phyloP scores from a whole-genome alignment of 30 jellyfish, hydroid and myxozoan genomes.

The Phacellophora camtschatica region DNA sequence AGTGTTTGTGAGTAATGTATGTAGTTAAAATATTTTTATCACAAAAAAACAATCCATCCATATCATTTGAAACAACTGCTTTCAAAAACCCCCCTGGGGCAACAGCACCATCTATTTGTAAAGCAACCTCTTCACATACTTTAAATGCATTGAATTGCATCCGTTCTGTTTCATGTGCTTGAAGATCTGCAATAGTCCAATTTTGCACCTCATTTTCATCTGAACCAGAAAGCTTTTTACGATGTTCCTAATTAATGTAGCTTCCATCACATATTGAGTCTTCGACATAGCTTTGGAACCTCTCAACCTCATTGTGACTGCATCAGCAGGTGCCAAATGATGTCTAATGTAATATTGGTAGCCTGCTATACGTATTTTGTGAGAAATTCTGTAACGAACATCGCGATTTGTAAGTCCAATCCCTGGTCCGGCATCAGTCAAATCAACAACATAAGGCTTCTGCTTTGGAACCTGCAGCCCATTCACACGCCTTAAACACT shows the following conservation, averaged over 20 bases:
- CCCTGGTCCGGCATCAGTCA: slow-evolving; percentile 71
- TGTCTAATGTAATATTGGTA: slow-evolving; percentile 34
- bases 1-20: neutral
- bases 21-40: neutral
- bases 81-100: slow-evolving; percentile 43
- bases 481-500: neutral
- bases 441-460: slow-evolving; percentile 49
- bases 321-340: slow-evolving; percentile 67
- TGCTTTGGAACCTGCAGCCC: slow-evolving; percentile 25
- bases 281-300: slow-evolving; percentile 33
- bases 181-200: slow-evolving; percentile 14
- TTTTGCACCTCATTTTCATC: neutral
- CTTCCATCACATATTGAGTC: slow-evolving; percentile 5
- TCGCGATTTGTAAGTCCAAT: slow-evolving; percentile 56
- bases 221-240: neutral
- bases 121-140: slow-evolving; percentile 37
- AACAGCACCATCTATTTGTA: slow-evolving; percentile 19
- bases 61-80: neutral
- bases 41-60: slow-evolving; percentile 16
- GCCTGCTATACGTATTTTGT: slow-evolving; percentile 10
- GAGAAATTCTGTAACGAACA: slow-evolving; percentile 52
- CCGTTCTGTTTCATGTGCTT: neutral
- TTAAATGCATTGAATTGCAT: slow-evolving; percentile 43
- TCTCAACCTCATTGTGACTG: slow-evolving; percentile 72
- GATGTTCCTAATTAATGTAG: slow-evolving; percentile 8